Evolutionary conservation across 2,888 invertebrate species (phyloP).

Genomic region (Eupeodes luniger): DNA sequence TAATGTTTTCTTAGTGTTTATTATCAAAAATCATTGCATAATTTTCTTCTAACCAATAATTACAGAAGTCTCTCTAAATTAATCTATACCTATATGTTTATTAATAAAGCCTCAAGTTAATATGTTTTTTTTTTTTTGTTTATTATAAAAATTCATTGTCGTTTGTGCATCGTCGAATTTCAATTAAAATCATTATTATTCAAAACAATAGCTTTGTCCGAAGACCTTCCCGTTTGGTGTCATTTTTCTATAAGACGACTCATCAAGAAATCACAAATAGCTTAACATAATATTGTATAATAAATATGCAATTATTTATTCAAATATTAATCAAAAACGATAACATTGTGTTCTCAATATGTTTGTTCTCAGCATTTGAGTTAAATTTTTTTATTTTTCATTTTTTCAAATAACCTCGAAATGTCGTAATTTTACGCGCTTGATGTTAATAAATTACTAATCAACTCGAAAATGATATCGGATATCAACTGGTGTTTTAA

Average conservation of each 20-base stretch:
- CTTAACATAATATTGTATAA: background rate
- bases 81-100: too few species aligned
- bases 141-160: background rate
- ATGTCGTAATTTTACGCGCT: constrained; percentile 37
- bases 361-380: constrained; percentile 3
- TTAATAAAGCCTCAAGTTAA: too few species aligned
- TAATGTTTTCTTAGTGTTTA: too few species aligned
- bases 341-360: constrained; percentile 42
- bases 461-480: constrained; percentile 66
- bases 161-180: constrained; percentile 2
- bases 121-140: too few species aligned
- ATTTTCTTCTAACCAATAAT: too few species aligned
- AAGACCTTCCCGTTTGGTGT: constrained; percentile 23
- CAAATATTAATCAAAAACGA: constrained; percentile 37
- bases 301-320: constrained; percentile 15
- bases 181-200: constrained; percentile 22
- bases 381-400: background rate
- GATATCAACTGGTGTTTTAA: constrained; percentile 21
- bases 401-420: constrained; percentile 10
- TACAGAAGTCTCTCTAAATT: too few species aligned
- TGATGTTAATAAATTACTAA: constrained; percentile 44
- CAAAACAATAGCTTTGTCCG: background rate
- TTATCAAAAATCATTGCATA: too few species aligned
- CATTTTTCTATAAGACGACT: constrained; percentile 34
- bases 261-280: background rate